Base-by-base conservation (phyloP, 2,113 vertebrate genomes). In the Litocranius walleri region DNA sequence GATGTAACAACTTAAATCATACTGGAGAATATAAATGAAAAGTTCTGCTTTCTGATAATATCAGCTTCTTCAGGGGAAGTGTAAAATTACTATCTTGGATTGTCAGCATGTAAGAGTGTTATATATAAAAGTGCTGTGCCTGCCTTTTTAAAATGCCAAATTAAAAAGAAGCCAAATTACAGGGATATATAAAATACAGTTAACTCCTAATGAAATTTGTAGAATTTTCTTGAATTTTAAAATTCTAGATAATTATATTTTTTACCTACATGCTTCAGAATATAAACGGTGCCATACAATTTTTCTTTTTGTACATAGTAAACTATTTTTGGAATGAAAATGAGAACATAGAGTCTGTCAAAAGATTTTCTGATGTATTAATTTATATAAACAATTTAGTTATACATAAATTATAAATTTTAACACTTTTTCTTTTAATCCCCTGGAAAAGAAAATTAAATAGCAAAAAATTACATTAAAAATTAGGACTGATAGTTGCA, bases 341-440 rank as follows among this genome's bases (percentile, higher is more conserved):
- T 91, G 43, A 50, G 64, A 88, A 61, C 12, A 54, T 67, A 62
- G 9, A 48, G 23, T 61, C 54, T 86, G 48, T 56, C 27, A 90
- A 43, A 96, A 91, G 14, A 59, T 96, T 86, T 97, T 95, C 45
- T 95, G 29, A 40, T 80, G 80, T 71, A 86, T 61, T 96, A 82
- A 57, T 54, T 74, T 62, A 52, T 19, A 77, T 91, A 52, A 87
- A 71, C 30, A 91, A 2, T 50, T 88, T 95, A 96, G 17, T 91
- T 91, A 40, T 89, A 81, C 3, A 33, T 86, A 74, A 89, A 40
- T 62, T 95, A 61, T n/a, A 94, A 59, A 89, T 81, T 64, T 88
- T 84, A 80, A 91, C 36, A 52, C 50, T 36, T 94, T 61, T 61
- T 61, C 59, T 61, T 61, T 82, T 90, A 96, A 95, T 45, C 17